A percentile compares a stretch with the other conserved stretches of the same genome.
Conservation (phyloP, 2,888 invertebrate genomes). For the Dasysyrphus tricinctus region DNA sequence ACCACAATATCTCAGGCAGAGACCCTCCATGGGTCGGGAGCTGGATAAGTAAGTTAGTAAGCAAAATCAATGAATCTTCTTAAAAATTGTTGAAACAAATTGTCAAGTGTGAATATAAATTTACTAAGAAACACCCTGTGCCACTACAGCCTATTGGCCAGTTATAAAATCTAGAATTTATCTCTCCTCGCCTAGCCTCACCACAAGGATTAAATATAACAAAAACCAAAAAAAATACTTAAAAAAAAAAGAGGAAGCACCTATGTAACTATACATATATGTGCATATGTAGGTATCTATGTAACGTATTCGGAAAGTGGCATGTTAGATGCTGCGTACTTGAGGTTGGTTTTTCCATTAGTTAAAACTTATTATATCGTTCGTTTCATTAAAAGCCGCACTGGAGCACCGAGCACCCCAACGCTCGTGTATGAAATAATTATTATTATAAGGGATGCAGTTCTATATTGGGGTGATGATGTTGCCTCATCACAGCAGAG, state of each 20-base stretch:
- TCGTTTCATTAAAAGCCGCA: conserved; percentile 70
- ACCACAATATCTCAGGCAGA: too few relatives aligned
- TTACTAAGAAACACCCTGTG: background rate
- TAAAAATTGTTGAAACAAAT: too few relatives aligned
- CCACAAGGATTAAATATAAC: conserved; percentile 48
- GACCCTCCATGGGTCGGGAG: too few relatives aligned
- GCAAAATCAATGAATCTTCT: too few relatives aligned
- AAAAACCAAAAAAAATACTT: conserved; percentile 28
- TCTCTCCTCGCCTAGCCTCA: conserved; percentile 47
- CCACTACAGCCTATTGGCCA: background rate
- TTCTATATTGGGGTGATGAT: background rate
- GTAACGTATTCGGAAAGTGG: conserved; percentile 53
- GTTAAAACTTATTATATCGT: conserved; percentile 69
- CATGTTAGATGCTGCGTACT: conserved; percentile 52
- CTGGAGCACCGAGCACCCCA: conserved; percentile 49
- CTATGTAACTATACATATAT: conserved; percentile 14
- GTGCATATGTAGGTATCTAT: background rate
- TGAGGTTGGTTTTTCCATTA: conserved; percentile 60
- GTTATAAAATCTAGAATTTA: conserved; percentile 40
- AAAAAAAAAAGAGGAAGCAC: conserved; percentile 44
- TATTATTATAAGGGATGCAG: conserved; percentile 55
- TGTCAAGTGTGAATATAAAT: too few relatives aligned
- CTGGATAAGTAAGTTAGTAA: too few relatives aligned
- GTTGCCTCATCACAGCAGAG: background rate
- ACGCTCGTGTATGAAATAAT: conserved; percentile 55